These are phyloP conservation scores for Agrypnia vestita DNA, from an alignment of 1,140 invertebrate species.

Conservation along the genomic window DNA sequence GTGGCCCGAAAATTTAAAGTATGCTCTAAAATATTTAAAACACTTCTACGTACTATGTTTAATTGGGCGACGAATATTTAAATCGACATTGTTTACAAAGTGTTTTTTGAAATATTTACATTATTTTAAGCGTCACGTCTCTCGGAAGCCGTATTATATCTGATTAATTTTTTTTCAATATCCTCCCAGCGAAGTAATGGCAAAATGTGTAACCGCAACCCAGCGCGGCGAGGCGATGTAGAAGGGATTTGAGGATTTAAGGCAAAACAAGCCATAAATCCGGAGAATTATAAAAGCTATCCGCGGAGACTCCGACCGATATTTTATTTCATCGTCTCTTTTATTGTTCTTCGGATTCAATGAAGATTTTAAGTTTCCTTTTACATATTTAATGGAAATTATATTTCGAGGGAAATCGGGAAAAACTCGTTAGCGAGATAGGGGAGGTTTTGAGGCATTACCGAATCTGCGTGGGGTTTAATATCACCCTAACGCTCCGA, in stretches of 20 bases:
- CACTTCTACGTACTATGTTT: no score
- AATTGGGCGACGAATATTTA: no score
- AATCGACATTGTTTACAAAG: no score
- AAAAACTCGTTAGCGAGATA: conserved; percentile 31
- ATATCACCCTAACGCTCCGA: background rate
- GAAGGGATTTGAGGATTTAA: conserved; percentile 11
- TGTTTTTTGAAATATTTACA: no score
- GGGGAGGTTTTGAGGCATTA: conserved; percentile 18
- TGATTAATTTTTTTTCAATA: no score
- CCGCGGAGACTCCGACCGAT: conserved; percentile 5
- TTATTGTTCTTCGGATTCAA: conserved; percentile 19
- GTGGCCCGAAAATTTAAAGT: no score
- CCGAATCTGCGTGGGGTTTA: conserved; percentile 8
- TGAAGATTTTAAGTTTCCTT: conserved; percentile 29
- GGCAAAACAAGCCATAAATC: conserved; percentile 33
- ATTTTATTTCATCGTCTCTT: conserved; percentile 32
- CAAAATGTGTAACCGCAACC: no score
- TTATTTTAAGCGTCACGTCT: no score
- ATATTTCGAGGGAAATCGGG: conserved; percentile 25
- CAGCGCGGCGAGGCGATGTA: background rate
- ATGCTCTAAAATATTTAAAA: no score
- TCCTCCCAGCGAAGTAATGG: no score
- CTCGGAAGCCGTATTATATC: no score
- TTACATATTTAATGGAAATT: conserved; percentile 38
- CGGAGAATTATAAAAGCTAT: conserved; percentile 25